A percentile compares a stretch with the other conserved stretches of the same genome.
Evolutionary conservation across 2,797 vertebrate genomes (phyloP).

Genomic region (Diglossa cyanea): DNA sequence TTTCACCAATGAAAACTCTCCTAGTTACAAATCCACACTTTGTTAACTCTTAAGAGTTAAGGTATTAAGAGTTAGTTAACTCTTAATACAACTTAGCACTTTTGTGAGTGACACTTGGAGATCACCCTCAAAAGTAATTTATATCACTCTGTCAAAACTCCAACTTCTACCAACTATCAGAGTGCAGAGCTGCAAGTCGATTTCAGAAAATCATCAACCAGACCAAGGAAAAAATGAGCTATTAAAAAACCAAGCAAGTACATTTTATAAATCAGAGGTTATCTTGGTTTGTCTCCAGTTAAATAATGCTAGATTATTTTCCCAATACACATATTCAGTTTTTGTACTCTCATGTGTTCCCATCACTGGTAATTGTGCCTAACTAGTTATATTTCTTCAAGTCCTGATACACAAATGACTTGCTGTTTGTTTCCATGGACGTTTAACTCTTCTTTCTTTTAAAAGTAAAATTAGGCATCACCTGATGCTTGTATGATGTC

Average conservation of each 20-base stretch:
- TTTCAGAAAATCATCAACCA: background rate
- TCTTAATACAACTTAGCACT: background rate
- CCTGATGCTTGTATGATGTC: background rate
- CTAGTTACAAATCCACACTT: background rate
- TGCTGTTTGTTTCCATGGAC: background rate
- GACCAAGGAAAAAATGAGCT: background rate
- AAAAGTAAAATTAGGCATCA: background rate
- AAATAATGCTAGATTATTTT: background rate
- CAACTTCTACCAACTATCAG: background rate
- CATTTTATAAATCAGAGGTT: background rate
- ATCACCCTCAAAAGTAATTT: background rate
- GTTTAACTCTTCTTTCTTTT: background rate
- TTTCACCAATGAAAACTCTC: background rate
- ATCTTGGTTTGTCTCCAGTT: background rate
- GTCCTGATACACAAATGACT: background rate
- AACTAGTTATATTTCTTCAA: background rate
- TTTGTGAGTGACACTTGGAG: background rate
- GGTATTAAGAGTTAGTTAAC: background rate
- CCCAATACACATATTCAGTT: background rate
- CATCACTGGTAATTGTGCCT: background rate
- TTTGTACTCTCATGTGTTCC: background rate
- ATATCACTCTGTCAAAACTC: background rate
- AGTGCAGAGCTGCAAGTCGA: fast-evolving
- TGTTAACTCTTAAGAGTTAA: background rate
- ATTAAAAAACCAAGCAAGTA: background rate